Conservation (phyloP, 2,888 invertebrate genomes). For the Phrixothrix hirtus region DNA sequence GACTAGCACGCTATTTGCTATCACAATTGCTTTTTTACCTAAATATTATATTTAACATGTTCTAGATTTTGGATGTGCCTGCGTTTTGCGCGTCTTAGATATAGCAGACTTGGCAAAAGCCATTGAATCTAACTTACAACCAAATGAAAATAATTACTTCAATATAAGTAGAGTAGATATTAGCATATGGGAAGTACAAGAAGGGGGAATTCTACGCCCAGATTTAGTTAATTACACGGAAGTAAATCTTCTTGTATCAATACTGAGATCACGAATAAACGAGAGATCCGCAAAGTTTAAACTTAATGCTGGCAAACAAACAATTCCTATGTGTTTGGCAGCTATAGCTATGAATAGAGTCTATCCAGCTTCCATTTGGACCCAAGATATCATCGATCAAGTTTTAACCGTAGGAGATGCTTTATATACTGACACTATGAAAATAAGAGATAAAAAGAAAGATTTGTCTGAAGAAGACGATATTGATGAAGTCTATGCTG, state of each 20-base stretch:
- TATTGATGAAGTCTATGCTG: constrained; percentile 41
- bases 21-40: background rate
- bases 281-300: constrained; percentile 40
- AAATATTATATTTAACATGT: no score
- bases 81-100: constrained; percentile 50
- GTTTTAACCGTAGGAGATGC: constrained; percentile 49
- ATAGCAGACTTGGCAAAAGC: constrained; percentile 48
- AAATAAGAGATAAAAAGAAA: constrained; percentile 28
- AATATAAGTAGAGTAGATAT: constrained; percentile 48
- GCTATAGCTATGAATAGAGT: constrained; percentile 49
- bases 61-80: constrained; percentile 52
- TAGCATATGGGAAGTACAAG: constrained; percentile 41
- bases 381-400: constrained; percentile 45
- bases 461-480: constrained; percentile 37
- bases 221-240: constrained; percentile 54
- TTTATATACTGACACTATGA: constrained; percentile 46
- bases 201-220: constrained; percentile 48
- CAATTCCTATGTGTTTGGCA: constrained; percentile 49
- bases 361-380: constrained; percentile 46
- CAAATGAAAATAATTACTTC: constrained; percentile 43
- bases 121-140: constrained; percentile 50
- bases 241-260: constrained; percentile 52
- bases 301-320: constrained; percentile 48
- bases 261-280: constrained; percentile 46
- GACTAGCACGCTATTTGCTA: background rate